phyloP scores from a whole-genome alignment of 2,888 invertebrate species.

The Campoplex nolae region DNA sequence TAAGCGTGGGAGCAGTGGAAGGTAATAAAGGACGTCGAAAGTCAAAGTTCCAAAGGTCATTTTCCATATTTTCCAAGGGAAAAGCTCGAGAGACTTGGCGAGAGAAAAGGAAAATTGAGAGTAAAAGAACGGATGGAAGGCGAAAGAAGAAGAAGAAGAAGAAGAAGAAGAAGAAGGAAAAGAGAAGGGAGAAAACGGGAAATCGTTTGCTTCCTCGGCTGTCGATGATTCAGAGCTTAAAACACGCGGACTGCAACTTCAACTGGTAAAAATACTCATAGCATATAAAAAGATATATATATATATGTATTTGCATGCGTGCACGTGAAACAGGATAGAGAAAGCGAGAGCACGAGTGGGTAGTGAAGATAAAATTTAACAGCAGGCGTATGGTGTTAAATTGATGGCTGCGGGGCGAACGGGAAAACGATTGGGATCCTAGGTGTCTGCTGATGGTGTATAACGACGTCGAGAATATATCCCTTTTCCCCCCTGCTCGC shows the following conservation, averaged over 20 bases:
- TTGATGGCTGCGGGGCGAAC: slow-evolving; percentile 72
- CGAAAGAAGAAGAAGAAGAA: not conserved
- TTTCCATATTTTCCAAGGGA: slow-evolving; percentile 15
- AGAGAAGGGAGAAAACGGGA: not conserved
- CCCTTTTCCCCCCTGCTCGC: slow-evolving; percentile 25
- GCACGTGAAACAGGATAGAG: slow-evolving; percentile 23
- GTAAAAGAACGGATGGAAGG: not conserved
- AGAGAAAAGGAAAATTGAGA: not conserved
- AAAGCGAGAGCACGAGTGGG: slow-evolving; percentile 51
- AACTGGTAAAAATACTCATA: slow-evolving; percentile 46
- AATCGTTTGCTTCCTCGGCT: slow-evolving; percentile 63
- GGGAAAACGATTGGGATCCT: slow-evolving; percentile 72
- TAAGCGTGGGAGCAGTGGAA: slow-evolving; percentile 12
- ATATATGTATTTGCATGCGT: slow-evolving; percentile 38
- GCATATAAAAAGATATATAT: not conserved
- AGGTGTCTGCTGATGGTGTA: slow-evolving; percentile 62
- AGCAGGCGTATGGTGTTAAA: slow-evolving; percentile 71
- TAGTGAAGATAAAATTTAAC: slow-evolving; percentile 73
- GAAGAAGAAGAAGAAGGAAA: not conserved
- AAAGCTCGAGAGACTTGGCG: not conserved
- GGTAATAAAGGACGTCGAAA: slow-evolving; percentile 25
- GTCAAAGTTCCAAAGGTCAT: slow-evolving; percentile 45
- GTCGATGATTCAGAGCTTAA: slow-evolving; percentile 64
- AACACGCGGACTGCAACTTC: slow-evolving; percentile 54
- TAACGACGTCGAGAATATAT: slow-evolving; percentile 69